These are phyloP conservation scores for Mesembrinibis cayennensis DNA, from an alignment of 2,113 vertebrate genomes.

Conservation along the genomic window DNA sequence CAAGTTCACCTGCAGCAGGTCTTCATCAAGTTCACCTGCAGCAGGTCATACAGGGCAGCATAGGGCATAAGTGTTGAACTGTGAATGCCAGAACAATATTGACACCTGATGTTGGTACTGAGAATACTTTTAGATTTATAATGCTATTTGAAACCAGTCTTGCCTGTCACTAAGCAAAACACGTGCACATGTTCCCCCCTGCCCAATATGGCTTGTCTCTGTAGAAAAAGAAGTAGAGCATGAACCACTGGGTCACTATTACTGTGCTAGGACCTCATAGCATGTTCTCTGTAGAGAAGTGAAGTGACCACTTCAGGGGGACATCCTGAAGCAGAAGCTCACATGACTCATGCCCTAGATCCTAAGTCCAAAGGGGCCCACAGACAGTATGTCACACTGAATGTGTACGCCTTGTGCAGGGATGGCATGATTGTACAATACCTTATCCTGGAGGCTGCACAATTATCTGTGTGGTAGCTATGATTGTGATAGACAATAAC, in stretches of 20 bases:
- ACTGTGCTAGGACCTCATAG: neutral
- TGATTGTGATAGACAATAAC: neutral
- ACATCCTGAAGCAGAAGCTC: neutral
- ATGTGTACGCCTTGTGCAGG: fast-evolving
- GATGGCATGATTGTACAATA: neutral
- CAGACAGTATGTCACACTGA: neutral
- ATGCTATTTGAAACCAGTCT: neutral
- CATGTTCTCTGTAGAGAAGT: neutral
- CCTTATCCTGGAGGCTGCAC: neutral
- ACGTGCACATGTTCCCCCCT: neutral
- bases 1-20: neutral
- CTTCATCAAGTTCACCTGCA: neutral
- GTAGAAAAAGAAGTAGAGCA: neutral
- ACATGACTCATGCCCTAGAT: neutral
- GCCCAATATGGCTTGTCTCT: neutral
- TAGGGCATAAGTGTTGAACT: neutral
- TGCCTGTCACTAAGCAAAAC: neutral
- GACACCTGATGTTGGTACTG: neutral
- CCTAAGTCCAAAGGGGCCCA: neutral
- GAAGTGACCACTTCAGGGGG: neutral
- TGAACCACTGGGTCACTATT: neutral
- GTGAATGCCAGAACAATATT: neutral
- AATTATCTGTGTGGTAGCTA: neutral
- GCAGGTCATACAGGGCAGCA: neutral
- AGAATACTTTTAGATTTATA: neutral